Evolutionary conservation across 2,113 vertebrate species (phyloP), one percentile per base, ranked within the genome.

Genomic region (Cephalophus harveyi): DNA sequence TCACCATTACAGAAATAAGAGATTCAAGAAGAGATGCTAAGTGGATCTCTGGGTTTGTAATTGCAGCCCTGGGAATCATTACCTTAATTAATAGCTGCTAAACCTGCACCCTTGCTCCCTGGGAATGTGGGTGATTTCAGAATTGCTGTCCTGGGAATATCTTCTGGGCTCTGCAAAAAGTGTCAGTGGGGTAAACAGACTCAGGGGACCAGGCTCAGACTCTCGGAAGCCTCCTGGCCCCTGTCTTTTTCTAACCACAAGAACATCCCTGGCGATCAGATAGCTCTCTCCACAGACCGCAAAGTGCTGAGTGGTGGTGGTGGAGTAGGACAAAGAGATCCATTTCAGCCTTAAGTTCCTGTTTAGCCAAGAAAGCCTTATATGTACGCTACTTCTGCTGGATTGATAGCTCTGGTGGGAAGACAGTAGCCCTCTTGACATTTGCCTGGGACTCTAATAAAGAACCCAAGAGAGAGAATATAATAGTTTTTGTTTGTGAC

Each of bases 71-170:
- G 99, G 99, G 99, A 99, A 99, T 99, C 99, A 99, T 99, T 99
- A 99, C 98, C 98, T 99, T 99, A 99, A 99, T 99, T 99, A 99
- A 99, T 99, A 99, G 99, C 98, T 97, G 76, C 97, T 99, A 98
- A 96, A 99, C 98, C 99, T 98, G 96, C 98, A 98, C 99, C 98
- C 98, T 98, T 98, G 97, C 21, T 97, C 95, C 96, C 96, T 54
- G 57, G 97, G 87, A 97, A 95, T 98, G 90, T 85, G 98, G 97
- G 98, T 98, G 98, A 99, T 95, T 98, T 98, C 98, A 95, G 98
- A 98, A 98, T 98, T 98, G 94, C 97, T 98, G 91, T 94, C 98
- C 97, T 96, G 94, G 96, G 96, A 98, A 93, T 89, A 67, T 97
- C 90, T 98, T 98, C 97, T 97, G 98, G 96, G 96, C 96, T 99